Base-by-base conservation (phyloP, 2,888 invertebrate genomes). In the Oligia fasciuncula region DNA sequence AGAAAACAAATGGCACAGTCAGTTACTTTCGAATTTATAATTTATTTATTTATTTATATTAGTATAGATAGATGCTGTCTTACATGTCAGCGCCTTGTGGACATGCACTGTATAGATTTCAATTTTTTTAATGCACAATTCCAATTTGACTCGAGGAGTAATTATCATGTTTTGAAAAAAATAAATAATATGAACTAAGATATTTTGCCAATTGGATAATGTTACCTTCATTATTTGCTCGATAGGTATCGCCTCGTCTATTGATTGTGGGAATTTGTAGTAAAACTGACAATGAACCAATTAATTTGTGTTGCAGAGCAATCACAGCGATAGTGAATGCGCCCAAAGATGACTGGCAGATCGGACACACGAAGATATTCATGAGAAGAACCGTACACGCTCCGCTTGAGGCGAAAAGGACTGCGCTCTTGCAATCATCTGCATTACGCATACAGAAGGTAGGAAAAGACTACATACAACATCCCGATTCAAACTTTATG, bases 321-420 rank as follows among this genome's bases (percentile, higher is more conserved):
- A 96, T 97, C 88, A 96, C 98, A 91, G 96, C 97, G 83, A 96
- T 97, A 82, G 97, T 98, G 86, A 97, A 97, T 74, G 97, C 98
- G 62, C 97, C 98, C 1, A 96, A 97, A 75, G 97, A 97, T 78
- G 98, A 99, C 94, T 99, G 99, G 99, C 99, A 99, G 95, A 97
- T 99, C 83, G 99, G 99, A 0, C 98, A 98, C 94, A 98, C 98
- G 60, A 99, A 99, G 95, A 98, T 99, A 67, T 99, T 99, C 93
- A 97, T 99, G 92, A 96, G 99, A 51, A 97, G 98, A 82, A 98
- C 98, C 74, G 98, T 98, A 11, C 98, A 99, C 91, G 98, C 98
- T 85, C 98, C 98, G 0, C 95, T 99, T 0, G 99, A 99, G 93
- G 98, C 99, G 79, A 97, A 97, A 43, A 97, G 99, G 75, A 98